These are phyloP conservation scores for Dicaeum eximium DNA, from an alignment of 2,113 vertebrate species.

Conservation along the genomic window DNA sequence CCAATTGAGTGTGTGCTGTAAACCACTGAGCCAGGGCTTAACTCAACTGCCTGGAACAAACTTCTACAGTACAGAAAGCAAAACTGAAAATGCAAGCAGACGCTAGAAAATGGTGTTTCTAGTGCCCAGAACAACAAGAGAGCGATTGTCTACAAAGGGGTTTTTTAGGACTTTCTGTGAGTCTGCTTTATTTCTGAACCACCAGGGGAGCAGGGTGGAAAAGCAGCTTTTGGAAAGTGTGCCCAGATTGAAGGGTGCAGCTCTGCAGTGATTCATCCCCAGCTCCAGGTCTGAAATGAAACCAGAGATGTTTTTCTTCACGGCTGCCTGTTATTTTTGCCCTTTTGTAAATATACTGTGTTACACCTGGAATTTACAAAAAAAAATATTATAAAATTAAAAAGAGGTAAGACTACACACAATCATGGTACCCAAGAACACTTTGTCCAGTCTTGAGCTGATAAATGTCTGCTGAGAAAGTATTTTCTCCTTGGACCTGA, in stretches of 20 bases:
- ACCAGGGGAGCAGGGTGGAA: conserved; percentile 30
- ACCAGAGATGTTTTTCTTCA: conserved; percentile 42
- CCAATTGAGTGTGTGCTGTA: not conserved
- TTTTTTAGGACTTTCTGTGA: conserved; percentile 42
- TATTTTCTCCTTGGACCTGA: not conserved
- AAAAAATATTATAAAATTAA: not conserved
- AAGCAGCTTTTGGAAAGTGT: conserved; percentile 55
- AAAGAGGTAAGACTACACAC: not conserved
- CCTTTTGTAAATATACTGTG: conserved; percentile 44
- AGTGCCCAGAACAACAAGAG: conserved; percentile 63
- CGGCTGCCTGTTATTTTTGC: conserved; percentile 56
- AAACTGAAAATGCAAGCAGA: conserved; percentile 7
- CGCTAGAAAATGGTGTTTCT: conserved; percentile 33
- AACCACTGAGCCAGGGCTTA: not conserved
- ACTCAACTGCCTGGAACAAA: not conserved
- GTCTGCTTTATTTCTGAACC: conserved; percentile 71
- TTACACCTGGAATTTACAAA: conserved; percentile 50
- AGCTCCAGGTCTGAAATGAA: not conserved
- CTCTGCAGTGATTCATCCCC: conserved; percentile 55
- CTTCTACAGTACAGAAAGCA: not conserved
- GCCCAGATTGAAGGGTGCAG: conserved; percentile 5
- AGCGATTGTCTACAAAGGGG: conserved; percentile 23
- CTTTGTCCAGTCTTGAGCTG: not conserved
- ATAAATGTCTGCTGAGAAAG: not conserved
- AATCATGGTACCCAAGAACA: not conserved